Base-by-base conservation (phyloP, 2,888 invertebrate genomes). In the Dexiosoma caninum region DNA sequence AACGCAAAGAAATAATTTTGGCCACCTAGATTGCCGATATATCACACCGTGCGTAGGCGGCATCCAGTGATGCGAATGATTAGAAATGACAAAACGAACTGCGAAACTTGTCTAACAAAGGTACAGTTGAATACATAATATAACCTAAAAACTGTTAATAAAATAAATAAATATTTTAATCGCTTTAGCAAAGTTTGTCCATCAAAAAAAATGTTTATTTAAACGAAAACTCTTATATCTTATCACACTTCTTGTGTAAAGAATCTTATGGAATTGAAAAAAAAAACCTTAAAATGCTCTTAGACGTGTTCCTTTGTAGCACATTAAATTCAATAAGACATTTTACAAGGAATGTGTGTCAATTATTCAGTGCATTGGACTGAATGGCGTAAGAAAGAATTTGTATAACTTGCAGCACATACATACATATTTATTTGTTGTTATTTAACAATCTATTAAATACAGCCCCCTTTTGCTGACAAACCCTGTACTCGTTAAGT, bases 241-340 rank as follows among this genome's bases (percentile, higher is more conserved):
- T 23, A 23, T 27, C n/a, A 27, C 12, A 2, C 35, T 12, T 40
- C 9, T 16, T 10, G 19, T 10, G 10, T 19, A 32, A 2, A 8
- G 23, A 49, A 49, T 8, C 8, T 12, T 49, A 49, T 21, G 12
- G n/a, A n/a, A n/a, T n/a, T n/a, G n/a, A 23, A 14, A 6, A 49
- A n/a, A 19, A 42, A 42, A 5, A 2, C 19, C 23, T 23, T 64
- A 21, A 62, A 40, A 30, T 42, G 44, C 49, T 59, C 35, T 46
- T 27, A 46, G 23, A 59, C 57, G 35, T 70, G 27, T 70, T 21
- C 37, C 16, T 40, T 59, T 70, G 57, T 70, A 64, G 59, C 57
- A 59, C 59, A 37, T 70, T 66, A n/a, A 32, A 67, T 32, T 40
- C 6, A 42, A 21, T 9, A 27, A 51, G 64, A 64, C 74, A 14